phyloP scores from a whole-genome alignment of 1,140 invertebrate genomes.

The Drosophila equinoxialis region DNA sequence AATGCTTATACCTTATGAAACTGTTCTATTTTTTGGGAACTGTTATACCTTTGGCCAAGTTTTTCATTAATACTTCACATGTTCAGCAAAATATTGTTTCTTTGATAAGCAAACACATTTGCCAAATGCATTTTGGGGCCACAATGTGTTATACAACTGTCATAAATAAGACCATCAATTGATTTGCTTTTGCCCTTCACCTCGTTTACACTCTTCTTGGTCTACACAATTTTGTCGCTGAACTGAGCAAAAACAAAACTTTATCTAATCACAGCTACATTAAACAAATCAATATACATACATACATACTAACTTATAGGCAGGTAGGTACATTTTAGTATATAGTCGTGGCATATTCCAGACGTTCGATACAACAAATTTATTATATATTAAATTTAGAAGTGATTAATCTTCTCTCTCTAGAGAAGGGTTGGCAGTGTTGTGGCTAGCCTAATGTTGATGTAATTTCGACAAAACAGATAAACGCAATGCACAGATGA shows the following conservation, averaged over 20 bases:
- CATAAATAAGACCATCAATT: conserved; percentile 7
- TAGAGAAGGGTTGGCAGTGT: neutral
- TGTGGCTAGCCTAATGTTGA: conserved; percentile 20
- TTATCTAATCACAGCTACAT: conserved; percentile 44
- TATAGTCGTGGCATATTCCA: neutral
- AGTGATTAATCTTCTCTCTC: conserved; percentile 35
- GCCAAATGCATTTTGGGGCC: neutral
- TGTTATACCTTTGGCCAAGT: too few relatives aligned
- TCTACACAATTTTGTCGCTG: neutral
- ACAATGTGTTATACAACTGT: conserved; percentile 10
- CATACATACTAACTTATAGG: neutral
- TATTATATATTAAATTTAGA: conserved; percentile 45
- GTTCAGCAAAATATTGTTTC: too few relatives aligned
- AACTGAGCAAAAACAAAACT: conserved; percentile 18
- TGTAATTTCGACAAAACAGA: conserved; percentile 24
- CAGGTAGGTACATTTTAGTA: neutral
- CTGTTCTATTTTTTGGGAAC: neutral
- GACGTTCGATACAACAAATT: conserved; percentile 24
- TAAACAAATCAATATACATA: conserved; percentile 9
- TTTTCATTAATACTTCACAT: too few relatives aligned
- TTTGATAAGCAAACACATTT: neutral
- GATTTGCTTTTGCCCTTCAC: conserved; percentile 1
- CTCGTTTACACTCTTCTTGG: neutral
- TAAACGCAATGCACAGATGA: neutral
- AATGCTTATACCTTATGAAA: neutral